Evolutionary conservation across 1,140 invertebrate genomes (phyloP).

Genomic region (Pectinophora gossypiella): DNA sequence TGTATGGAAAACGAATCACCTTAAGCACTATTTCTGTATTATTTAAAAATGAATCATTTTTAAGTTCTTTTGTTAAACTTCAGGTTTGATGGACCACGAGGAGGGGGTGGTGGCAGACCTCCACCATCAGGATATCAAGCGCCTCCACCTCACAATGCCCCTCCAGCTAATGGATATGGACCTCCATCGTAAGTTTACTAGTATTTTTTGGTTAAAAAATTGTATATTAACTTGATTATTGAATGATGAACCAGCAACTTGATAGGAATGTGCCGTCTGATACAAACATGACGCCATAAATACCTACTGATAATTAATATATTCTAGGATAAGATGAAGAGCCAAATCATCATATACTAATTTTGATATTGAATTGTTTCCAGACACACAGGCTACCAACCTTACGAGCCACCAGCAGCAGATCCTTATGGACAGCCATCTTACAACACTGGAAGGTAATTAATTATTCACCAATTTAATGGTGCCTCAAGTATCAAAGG

Average conservation of each 20-base stretch:
- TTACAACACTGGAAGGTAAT: constrained; percentile 49
- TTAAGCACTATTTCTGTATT: no score
- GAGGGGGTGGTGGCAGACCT: constrained; percentile 34
- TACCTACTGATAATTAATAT: constrained; percentile 12
- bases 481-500: background rate
- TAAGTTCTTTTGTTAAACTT: no score
- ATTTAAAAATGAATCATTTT: no score
- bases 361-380: constrained; percentile 2
- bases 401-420: constrained; percentile 51
- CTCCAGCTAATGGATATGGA: constrained; percentile 57
- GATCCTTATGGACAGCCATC: constrained; percentile 51
- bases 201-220: no score
- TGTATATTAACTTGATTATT: no score
- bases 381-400: constrained; percentile 63
- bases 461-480: background rate
- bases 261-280: constrained; percentile 75
- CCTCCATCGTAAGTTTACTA: constrained; percentile 3
- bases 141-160: constrained; percentile 35
- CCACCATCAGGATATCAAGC: constrained; percentile 36
- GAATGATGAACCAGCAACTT: constrained; percentile 63
- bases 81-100: constrained; percentile 57
- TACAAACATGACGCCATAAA: constrained; percentile 65
- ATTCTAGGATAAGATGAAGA: background rate
- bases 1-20: no score
- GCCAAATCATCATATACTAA: no score